Evolutionary conservation across 2,888 invertebrate genomes (phyloP).

Genomic region (Drosophila siamana): DNA sequence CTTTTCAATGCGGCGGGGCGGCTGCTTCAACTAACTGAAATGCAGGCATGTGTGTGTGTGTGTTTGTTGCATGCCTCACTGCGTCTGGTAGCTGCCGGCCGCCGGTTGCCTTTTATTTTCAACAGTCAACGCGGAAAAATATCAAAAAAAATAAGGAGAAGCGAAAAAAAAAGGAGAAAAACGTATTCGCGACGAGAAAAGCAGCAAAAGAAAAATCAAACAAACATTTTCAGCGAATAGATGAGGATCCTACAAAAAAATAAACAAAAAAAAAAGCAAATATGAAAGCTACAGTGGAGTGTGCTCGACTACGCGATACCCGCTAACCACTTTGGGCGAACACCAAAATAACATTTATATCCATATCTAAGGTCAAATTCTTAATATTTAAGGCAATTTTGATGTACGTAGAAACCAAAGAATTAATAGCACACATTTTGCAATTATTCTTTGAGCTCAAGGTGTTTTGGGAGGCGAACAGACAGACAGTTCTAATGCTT

Average conservation of each 20-base stretch:
- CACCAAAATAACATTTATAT: too few relatives aligned
- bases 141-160: conserved; percentile 22
- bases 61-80: conserved; percentile 56
- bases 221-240: conserved; percentile 19
- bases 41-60: conserved; percentile 37
- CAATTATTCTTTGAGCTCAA: neutral
- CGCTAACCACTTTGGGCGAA: too few relatives aligned
- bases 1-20: conserved; percentile 46
- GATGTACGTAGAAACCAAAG: too few relatives aligned
- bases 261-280: conserved; percentile 10
- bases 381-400: too few relatives aligned
- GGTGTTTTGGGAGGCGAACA: neutral
- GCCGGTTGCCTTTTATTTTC: conserved; percentile 71
- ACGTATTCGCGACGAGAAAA: neutral
- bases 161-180: conserved; percentile 2
- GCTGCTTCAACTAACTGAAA: conserved; percentile 33
- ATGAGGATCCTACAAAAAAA: conserved; percentile 18
- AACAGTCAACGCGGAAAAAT: conserved; percentile 70
- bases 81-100: conserved; percentile 53
- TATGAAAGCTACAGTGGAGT: too few relatives aligned
- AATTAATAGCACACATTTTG: too few relatives aligned
- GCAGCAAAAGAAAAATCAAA: conserved; percentile 17
- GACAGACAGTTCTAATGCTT: too few relatives aligned
- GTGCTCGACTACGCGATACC: too few relatives aligned
- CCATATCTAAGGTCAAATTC: too few relatives aligned